These are phyloP conservation scores for Dascyllus trimaculatus DNA, from an alignment of 2,113 vertebrate genomes.

Conservation along the genomic window DNA sequence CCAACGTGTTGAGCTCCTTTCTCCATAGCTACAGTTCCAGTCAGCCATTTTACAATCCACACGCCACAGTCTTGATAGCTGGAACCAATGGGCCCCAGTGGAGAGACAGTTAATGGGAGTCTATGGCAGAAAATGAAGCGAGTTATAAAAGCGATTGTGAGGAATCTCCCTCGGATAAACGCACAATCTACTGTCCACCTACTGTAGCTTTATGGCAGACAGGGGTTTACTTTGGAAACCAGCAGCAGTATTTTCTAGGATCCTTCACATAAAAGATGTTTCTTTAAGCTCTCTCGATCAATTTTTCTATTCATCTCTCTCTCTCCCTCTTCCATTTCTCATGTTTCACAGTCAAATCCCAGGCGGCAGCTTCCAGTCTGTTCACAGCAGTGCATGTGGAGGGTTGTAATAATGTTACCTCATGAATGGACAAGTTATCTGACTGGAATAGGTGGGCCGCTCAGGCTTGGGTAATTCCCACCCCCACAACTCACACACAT, in stretches of 20 bases:
- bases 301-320: conserved; percentile 67
- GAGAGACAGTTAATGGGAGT: conserved; percentile 20
- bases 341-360: conserved; percentile 69
- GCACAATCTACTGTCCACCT: conserved; percentile 13
- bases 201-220: conserved; percentile 15
- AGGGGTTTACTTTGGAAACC: conserved; percentile 51
- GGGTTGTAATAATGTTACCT: conserved; percentile 67
- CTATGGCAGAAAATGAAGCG: conserved; percentile 3
- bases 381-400: conserved; percentile 48
- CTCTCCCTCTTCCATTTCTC: conserved; percentile 49
- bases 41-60: conserved; percentile 77
- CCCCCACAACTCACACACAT: neutral
- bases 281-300: conserved; percentile 57
- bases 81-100: conserved; percentile 9
- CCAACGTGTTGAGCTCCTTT: conserved; percentile 52
- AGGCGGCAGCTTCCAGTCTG: conserved; percentile 55
- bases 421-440: conserved; percentile 73
- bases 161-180: conserved; percentile 13
- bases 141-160: conserved; percentile 19
- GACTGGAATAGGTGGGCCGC: conserved; percentile 45
- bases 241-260: conserved; percentile 21
- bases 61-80: conserved; percentile 34
- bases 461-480: conserved; percentile 18
- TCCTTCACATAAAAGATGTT: conserved; percentile 42
- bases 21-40: conserved; percentile 49